Evolutionary conservation across 2,113 vertebrate species (phyloP), one percentile per base, ranked within the genome.

Genomic region (Actenoides lindsayi): DNA sequence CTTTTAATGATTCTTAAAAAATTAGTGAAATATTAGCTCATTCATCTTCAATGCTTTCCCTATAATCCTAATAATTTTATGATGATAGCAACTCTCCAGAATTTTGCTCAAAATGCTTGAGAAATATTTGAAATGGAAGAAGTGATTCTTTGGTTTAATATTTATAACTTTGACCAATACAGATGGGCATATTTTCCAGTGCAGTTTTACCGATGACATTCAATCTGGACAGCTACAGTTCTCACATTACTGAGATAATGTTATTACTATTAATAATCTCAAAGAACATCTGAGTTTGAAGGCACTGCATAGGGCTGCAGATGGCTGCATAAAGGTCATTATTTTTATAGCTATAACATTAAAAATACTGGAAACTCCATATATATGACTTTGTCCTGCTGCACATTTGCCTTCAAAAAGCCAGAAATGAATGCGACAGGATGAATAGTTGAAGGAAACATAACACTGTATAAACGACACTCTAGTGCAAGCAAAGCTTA

Each of bases 401-500:
- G 21, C 16, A 77, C 16, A 24, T 90, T 94, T 89, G 86, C 84
- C 80, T 93, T 85, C 82, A 95, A 83, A 93, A 80, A 90, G 6
- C 10, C 51, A 81, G 60, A 88, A 97, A 90, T 64, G 9, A 91
- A 95, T 76, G 69, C 88, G 95, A 96, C 90, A 95, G 60, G 50
- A 95, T 65, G 82, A 86, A 92, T 67, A 82, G 50, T 83, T 97
- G 84, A 41, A 90, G 93, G 82, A 97, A 97, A 94, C 67, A 71
- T 80, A 96, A 83, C 53, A 51, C 57, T 75, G 18, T 42, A 76
- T 48, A 92, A 96, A 76, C 5, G 41, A 96, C 75, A 70, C 31
- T 87, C 48, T 21, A 44, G 65, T 37, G 42, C 59, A 95, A 94
- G 91, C 44, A 95, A 97, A 93, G 85, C 85, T 96, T 94, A 90